Evolutionary conservation across 2,797 vertebrate species (phyloP).

Genomic region (Acropternis orthonyx): DNA sequence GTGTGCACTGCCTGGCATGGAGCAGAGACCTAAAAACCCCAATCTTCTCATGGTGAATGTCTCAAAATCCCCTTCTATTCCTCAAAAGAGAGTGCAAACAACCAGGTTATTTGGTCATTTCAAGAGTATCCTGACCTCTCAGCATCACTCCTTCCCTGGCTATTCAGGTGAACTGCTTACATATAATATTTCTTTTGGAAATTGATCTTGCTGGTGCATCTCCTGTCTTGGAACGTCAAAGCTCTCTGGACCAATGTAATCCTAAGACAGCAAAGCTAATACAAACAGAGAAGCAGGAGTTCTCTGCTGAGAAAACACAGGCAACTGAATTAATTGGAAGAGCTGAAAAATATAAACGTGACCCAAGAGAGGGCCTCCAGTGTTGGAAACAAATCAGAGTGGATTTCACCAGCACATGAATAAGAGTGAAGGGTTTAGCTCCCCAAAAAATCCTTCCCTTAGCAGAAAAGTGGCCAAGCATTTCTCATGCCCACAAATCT

Average conservation of each 20-base stretch:
- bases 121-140: not conserved
- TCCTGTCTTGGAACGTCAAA: conserved; percentile 4
- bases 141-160: not conserved
- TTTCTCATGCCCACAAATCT: not conserved
- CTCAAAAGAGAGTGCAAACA: not conserved
- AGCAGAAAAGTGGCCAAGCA: not conserved
- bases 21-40: not conserved
- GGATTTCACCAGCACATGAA: not conserved
- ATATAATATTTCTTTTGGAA: not conserved
- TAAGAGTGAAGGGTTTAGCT: not conserved
- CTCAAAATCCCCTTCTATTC: not conserved
- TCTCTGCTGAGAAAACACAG: conserved; percentile 32
- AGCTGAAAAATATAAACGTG: conserved; percentile 32
- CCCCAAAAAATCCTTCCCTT: not conserved
- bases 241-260: conserved; percentile 17
- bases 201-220: conserved; percentile 7
- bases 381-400: not conserved
- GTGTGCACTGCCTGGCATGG: not conserved
- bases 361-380: conserved; percentile 13
- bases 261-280: conserved; percentile 38
- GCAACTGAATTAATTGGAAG: conserved; percentile 52
- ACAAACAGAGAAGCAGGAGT: conserved; percentile 31
- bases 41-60: not conserved
- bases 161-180: not conserved
- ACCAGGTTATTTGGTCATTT: not conserved